phyloP scores from a whole-genome alignment of 2,797 vertebrate species.

The Myotis findleyi region DNA sequence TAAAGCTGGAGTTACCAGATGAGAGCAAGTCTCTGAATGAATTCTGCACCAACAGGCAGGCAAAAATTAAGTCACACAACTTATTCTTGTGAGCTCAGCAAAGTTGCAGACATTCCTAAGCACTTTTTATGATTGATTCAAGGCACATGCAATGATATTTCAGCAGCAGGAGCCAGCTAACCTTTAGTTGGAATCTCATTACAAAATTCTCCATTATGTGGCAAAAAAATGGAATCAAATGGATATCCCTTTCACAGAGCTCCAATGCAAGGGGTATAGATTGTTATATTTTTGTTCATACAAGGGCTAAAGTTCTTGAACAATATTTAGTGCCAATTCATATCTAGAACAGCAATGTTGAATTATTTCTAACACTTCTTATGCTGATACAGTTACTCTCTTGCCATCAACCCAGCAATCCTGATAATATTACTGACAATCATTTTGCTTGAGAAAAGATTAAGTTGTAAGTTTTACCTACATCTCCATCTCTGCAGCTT shows the following conservation, averaged over 20 bases:
- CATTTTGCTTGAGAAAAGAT: not conserved
- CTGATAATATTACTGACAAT: not conserved
- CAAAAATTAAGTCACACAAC: not conserved
- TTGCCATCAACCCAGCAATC: not conserved
- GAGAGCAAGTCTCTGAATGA: not conserved
- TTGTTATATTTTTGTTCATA: not conserved
- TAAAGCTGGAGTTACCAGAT: not conserved
- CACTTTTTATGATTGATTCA: slow-evolving; percentile 58
- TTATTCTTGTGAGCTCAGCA: slow-evolving; percentile 25
- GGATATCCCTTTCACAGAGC: not conserved
- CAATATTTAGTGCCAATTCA: not conserved
- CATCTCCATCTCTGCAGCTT: not conserved
- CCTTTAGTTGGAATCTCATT: slow-evolving; percentile 50
- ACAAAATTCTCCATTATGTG: slow-evolving; percentile 38
- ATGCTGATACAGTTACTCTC: not conserved
- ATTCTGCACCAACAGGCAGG: not conserved
- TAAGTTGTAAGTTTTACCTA: not conserved
- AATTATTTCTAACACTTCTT: not conserved
- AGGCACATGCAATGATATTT: slow-evolving; percentile 9
- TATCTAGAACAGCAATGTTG: not conserved
- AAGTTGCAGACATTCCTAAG: not conserved
- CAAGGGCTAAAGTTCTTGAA: not conserved
- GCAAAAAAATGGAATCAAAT: not conserved
- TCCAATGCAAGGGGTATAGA: not conserved
- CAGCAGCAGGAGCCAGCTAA: slow-evolving; percentile 38